Base-by-base conservation (phyloP, 2,888 invertebrate genomes). In the Bhutanitis thaidina region DNA sequence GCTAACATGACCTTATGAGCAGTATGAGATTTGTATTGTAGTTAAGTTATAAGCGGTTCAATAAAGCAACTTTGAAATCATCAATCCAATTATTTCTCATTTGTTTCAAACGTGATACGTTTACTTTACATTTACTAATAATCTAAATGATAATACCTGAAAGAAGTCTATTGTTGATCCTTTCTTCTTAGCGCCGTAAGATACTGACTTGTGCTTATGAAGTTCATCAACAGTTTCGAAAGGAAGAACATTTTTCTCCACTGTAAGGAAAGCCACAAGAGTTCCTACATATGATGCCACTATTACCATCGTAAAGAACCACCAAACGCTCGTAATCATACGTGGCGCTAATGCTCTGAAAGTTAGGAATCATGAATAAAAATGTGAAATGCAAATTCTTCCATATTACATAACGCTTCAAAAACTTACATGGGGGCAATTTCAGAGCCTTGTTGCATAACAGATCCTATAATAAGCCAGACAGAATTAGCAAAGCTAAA, bases 81-180 rank as follows among this genome's bases (percentile, higher is more conserved):
- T n/a, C n/a, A n/a, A n/a, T n/a, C n/a, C n/a, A n/a, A n/a, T n/a
- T n/a, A n/a, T n/a, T n/a, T n/a, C n/a, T n/a, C n/a, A n/a, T n/a
- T n/a, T n/a, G n/a, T n/a, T n/a, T n/a, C n/a, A n/a, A n/a, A n/a
- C n/a, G n/a, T n/a, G n/a, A n/a, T n/a, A n/a, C n/a, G n/a, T n/a
- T n/a, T n/a, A n/a, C n/a, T 30, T 30, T 20, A 20, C 5, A 20
- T 20, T 20, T 20, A 20, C 20, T 5, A 20, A 20, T 20, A 20
- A 20, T 20, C 5, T 3, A 13, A 36, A 36, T 30, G 9, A 13
- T 46, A 13, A 29, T 45, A 97, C 98, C 90, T 93, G 91, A 75
- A 99, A 98, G 71, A 98, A 99, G 29, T 92, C 91, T 49, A 92
- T 91, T 0, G 98, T 98, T 2, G 97, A 94, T 25, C 98, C 98